Evolutionary conservation across 2,888 invertebrate genomes (phyloP), one percentile per base, ranked within the genome.

Genomic region (Zootermopsis nevadensis): DNA sequence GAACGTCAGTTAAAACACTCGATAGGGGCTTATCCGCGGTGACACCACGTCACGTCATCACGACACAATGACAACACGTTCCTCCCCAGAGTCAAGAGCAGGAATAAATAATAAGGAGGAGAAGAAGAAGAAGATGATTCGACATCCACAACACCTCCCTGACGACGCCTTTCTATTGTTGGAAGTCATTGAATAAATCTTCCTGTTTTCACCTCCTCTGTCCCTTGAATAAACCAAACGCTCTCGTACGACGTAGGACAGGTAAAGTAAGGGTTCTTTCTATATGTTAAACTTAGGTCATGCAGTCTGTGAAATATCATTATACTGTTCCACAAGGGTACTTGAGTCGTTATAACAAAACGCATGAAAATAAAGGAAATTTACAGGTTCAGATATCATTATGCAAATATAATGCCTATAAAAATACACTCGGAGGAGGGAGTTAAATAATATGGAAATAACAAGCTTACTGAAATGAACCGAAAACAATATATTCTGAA

Each of bases 81-180:
- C 33, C 69, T 33, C 69, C 15, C 69, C 27, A 19, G 19, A 69
- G 33, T 22, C 69, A 30, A 69, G 69, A 69, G 69, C 33, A 33
- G 33, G 69, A 69, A 69, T 69, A 69, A 69, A 69, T 69, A 31
- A 69, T 69, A 24, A 69, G 66, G 22, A 60, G 60, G 60, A 8
- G 60, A 60, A 60, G 12, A 27, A 60, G 60, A 15, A 66, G 66
- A 66, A 66, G 69, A 24, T 7, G 66, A 69, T 69, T 69, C 69
- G 69, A 69, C 69, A 69, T 69, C 69, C 31, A 69, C 69, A 33
- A 69, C 69, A 31, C 31, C 31, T 69, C 31, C 69, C 69, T 69
- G 69, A 69, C 69, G 69, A 69, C 69, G 69, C 69, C 69, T 69
- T 31, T 69, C 69, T 30, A 69, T 69, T 69, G 69, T 69, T 33